Percentiles rank a stretch among this genome's conserved stretches.
These are phyloP conservation scores for Sweltsa coloradensis DNA, from an alignment of 1,140 invertebrate species.

Conservation along the genomic window DNA sequence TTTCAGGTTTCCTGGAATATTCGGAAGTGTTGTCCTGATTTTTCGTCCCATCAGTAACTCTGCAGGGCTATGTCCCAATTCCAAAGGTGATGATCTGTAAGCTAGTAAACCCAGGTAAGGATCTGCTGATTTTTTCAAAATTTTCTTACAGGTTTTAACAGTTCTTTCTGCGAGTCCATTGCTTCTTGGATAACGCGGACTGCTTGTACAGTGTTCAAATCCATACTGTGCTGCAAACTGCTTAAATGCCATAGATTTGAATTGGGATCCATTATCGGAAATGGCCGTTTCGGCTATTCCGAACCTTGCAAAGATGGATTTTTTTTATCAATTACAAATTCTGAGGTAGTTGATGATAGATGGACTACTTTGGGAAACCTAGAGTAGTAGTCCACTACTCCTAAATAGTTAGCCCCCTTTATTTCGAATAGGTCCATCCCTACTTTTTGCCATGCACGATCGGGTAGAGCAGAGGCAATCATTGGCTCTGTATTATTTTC, in stretches of 20 bases:
- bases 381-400: slow-evolving; percentile 17
- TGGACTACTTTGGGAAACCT: slow-evolving; percentile 11
- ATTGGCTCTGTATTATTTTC: too few species aligned
- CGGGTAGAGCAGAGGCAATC: slow-evolving; percentile 7
- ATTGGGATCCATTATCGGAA: slow-evolving; percentile 23
- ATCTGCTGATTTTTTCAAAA: slow-evolving; percentile 10
- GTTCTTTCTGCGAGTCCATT: slow-evolving; percentile 15
- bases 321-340: slow-evolving; percentile 8
- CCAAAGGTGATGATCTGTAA: neutral
- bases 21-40: neutral
- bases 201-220: slow-evolving; percentile 5
- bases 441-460: slow-evolving; percentile 14
- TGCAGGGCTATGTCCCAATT: neutral
- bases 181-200: slow-evolving; percentile 9
- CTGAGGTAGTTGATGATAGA: neutral
- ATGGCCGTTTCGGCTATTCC: slow-evolving; percentile 25
- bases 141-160: slow-evolving; percentile 10
- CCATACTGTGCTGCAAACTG: slow-evolving; percentile 12
- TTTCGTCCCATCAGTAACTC: neutral
- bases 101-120: neutral
- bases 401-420: slow-evolving; percentile 14
- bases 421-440: slow-evolving; percentile 16
- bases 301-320: slow-evolving; percentile 21
- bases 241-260: slow-evolving; percentile 10
- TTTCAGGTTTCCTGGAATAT: neutral